These are phyloP conservation scores for Drosophila funebris DNA, from an alignment of 1,140 invertebrate genomes.

Conservation along the genomic window DNA sequence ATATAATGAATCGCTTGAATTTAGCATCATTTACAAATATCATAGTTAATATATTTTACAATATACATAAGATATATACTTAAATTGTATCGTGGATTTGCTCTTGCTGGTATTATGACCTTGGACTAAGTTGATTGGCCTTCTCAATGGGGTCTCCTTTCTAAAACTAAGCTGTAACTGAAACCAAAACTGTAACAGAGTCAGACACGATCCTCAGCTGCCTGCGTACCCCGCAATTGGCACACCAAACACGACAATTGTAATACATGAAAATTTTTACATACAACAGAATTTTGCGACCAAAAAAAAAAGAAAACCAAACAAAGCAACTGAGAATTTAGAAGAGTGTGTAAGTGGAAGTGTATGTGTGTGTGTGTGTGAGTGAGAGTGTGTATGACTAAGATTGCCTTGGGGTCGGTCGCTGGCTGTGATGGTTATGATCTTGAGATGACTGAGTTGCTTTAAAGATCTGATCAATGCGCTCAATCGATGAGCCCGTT, in stretches of 20 bases:
- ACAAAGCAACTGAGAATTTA: not conserved
- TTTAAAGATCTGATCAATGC: constrained; percentile 20
- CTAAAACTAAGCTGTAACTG: not conserved
- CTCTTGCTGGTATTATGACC: not conserved
- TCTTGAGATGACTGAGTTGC: constrained; percentile 28
- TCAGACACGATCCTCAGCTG: not conserved
- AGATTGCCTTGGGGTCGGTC: constrained; percentile 23
- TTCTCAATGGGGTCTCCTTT: not conserved
- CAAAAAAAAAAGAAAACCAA: constrained; percentile 6
- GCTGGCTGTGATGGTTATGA: constrained; percentile 28
- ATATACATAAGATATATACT: constrained; percentile 34
- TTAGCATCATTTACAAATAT: constrained; percentile 33
- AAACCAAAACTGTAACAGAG: not conserved
- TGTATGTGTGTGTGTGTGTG: constrained; percentile 10
- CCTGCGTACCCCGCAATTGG: not conserved
- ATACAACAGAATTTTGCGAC: constrained; percentile 9
- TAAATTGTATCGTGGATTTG: not conserved
- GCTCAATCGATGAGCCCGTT: constrained; percentile 15
- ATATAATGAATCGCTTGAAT: not conserved
- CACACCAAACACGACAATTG: not conserved
- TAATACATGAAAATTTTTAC: constrained; percentile 1
- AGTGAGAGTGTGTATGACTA: constrained; percentile 23
- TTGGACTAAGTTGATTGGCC: not conserved
- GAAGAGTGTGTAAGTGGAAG: not conserved
- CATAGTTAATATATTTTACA: constrained; percentile 38